Base-by-base conservation (phyloP, 2,797 vertebrate genomes). In the Cynodonichthys magdalenae region DNA sequence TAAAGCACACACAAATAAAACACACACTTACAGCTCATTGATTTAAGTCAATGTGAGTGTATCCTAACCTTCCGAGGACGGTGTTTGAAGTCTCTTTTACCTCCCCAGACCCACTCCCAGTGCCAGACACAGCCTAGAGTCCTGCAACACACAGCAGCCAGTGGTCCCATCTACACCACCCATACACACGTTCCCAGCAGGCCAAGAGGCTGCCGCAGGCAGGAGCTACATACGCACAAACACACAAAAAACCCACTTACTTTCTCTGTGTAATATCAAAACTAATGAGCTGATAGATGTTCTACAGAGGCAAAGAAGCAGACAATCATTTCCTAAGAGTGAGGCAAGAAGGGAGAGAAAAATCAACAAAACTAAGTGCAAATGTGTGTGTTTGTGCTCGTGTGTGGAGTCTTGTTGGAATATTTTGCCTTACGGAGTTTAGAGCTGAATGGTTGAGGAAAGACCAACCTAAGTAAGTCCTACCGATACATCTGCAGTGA, bases 251-350 rank as follows among this genome's bases (percentile, higher is more conserved):
- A 80, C 71, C 78, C 71, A 81, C 85, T 73, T 75, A 75, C 77
- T 79, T 83, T 88, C 81, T 88, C 84, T 84, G 82, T 87, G 71
- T 54, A 82, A 92, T 92, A 92, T 84, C 75, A 89, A 79, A 86
- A 86, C 86, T 92, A 91, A 93, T 92, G 87, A 91, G 82, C 88
- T 87, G 80, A 87, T 82, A 91, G 80, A 87, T 88, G 87, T 90
- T 88, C 72, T 76, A 87, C 86, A 69, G 79, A 87, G 73, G 80
- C 55, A 84, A 82, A 76, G 80, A 79, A 84, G 78, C 88, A 88
- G 69, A 87, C 89, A 86, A 85, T 89, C 69, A 83, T 89, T 90
- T 93, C 86, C 87, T 92, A 73, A 66, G 88, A 93, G 85, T 81
- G 79, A 85, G 80, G 81, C 73, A 73, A 81, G 60, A 74, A 75